Evolutionary conservation across 2,113 vertebrate species (phyloP).

Genomic region (Ondatra zibethicus): DNA sequence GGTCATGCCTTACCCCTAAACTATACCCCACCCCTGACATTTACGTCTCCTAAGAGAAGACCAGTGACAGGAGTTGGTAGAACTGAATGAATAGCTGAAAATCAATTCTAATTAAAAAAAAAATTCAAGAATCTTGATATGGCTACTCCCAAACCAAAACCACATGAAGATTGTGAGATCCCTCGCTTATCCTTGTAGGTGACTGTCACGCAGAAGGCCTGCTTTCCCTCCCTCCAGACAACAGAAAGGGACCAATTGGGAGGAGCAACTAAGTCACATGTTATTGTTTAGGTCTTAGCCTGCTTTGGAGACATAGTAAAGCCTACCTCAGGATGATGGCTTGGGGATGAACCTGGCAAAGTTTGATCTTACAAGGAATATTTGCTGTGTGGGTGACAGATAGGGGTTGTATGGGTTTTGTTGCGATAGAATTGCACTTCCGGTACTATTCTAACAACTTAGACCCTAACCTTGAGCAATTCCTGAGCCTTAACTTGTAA

Average conservation of each 20-base stretch:
- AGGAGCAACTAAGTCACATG: neutral
- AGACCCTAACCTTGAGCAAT: neutral
- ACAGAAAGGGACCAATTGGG: neutral
- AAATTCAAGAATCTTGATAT: neutral
- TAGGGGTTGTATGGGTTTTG: accelerated
- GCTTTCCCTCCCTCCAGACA: neutral
- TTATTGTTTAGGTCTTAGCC: neutral
- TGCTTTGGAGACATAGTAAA: neutral
- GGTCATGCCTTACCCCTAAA: neutral
- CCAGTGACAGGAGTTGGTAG: too few relatives aligned
- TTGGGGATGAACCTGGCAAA: neutral
- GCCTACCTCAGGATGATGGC: neutral
- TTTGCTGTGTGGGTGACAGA: too few relatives aligned
- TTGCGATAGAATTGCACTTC: too few relatives aligned
- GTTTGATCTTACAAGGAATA: neutral
- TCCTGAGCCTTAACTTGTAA: neutral
- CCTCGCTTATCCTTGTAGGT: neutral
- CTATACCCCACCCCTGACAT: neutral
- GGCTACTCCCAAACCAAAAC: neutral
- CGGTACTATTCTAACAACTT: neutral
- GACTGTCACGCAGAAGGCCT: neutral
- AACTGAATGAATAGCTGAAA: neutral
- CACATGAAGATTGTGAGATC: neutral
- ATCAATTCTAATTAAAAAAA: neutral
- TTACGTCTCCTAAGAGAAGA: neutral